phyloP scores from a whole-genome alignment of 2,113 vertebrate genomes.

The Notiomystis cincta region DNA sequence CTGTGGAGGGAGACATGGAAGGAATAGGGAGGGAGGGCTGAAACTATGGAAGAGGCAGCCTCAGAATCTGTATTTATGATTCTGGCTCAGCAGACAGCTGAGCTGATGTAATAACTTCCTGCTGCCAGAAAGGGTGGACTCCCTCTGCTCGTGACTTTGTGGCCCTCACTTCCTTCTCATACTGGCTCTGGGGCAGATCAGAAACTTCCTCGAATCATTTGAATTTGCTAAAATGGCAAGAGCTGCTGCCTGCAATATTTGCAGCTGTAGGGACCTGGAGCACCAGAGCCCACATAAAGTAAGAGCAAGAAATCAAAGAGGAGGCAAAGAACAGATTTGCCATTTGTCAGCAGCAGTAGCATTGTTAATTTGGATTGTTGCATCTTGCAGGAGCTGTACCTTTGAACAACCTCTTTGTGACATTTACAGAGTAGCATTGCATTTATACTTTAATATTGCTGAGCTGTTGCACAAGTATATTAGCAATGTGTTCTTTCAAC shows the following conservation, averaged over 20 bases:
- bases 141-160: not conserved
- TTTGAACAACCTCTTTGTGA: not conserved
- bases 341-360: not conserved
- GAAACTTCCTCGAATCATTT: not conserved
- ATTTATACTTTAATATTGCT: not conserved
- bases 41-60: not conserved
- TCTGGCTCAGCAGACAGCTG: not conserved
- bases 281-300: not conserved
- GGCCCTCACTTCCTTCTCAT: not conserved
- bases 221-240: not conserved
- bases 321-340: not conserved
- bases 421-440: not conserved
- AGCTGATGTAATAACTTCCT: not conserved
- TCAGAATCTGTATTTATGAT: not conserved
- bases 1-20: fast-evolving
- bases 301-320: not conserved
- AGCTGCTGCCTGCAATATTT: not conserved
- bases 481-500: not conserved
- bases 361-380: not conserved
- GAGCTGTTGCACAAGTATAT: not conserved
- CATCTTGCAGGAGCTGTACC: not conserved
- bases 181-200: not conserved
- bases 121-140: not conserved
- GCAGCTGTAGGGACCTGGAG: not conserved
- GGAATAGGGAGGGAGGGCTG: not conserved